phyloP scores from a whole-genome alignment of 2,113 vertebrate species.

The Pampusana beccarii region DNA sequence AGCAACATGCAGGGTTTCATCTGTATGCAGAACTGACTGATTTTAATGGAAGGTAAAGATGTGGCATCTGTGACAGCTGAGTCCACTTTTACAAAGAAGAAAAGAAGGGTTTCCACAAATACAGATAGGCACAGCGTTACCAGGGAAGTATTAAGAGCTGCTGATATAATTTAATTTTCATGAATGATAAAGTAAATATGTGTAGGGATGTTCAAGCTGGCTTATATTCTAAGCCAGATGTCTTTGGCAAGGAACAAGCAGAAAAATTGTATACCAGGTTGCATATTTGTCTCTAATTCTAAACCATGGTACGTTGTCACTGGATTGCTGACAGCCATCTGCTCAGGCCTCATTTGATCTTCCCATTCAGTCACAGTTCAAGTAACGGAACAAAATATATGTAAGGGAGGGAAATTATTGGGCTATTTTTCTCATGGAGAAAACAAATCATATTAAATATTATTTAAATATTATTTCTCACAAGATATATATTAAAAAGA shows the following conservation, averaged over 20 bases:
- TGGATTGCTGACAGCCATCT: conserved; percentile 73
- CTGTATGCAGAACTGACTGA: neutral
- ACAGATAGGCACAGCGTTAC: conserved; percentile 28
- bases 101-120: neutral
- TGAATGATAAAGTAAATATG: conserved; percentile 61
- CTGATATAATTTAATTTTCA: conserved; percentile 70
- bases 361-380: neutral
- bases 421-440: neutral
- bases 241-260: conserved; percentile 70
- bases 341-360: conserved; percentile 52
- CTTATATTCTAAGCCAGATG: conserved; percentile 69
- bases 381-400: neutral
- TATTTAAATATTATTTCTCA: neutral
- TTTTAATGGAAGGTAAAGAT: neutral
- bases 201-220: conserved; percentile 56
- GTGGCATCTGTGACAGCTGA: neutral
- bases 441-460: neutral
- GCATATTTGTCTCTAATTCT: conserved; percentile 67
- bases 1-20: neutral
- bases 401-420: neutral
- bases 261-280: conserved; percentile 59
- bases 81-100: neutral
- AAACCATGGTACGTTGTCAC: conserved; percentile 44
- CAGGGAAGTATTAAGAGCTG: conserved; percentile 54
- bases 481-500: neutral